Evolutionary conservation across 2,888 invertebrate species (phyloP).

Genomic region (Ormyrus nitidulus): DNA sequence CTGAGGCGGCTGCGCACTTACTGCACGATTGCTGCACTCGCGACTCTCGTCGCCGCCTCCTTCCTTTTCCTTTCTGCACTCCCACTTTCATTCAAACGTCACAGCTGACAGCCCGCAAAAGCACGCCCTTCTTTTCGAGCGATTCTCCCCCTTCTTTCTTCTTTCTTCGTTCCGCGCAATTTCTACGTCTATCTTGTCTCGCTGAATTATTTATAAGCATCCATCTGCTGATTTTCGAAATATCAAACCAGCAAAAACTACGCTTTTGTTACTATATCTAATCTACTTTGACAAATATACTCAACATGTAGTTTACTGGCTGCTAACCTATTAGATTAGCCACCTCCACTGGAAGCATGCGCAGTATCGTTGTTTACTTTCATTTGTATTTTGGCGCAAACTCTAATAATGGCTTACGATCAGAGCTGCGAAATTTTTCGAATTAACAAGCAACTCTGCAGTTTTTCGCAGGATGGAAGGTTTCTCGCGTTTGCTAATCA

Average conservation of each 20-base stretch:
- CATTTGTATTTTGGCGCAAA: constrained; percentile 9
- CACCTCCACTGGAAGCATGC: constrained; percentile 7
- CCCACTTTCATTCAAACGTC: too few relatives aligned
- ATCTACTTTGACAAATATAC: too few relatives aligned
- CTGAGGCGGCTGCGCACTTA: constrained; percentile 36
- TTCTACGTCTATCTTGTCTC: too few relatives aligned
- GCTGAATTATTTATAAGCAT: too few relatives aligned
- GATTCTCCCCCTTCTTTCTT: too few relatives aligned
- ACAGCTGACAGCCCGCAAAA: neutral
- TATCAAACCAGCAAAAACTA: neutral
- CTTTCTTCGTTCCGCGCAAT: too few relatives aligned
- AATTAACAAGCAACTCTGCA: constrained; percentile 64
- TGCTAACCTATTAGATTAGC: too few relatives aligned
- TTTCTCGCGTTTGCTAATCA: constrained; percentile 67
- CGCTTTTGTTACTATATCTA: too few relatives aligned
- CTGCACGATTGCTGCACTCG: neutral
- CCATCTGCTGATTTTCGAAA: neutral
- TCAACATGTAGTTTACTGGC: too few relatives aligned
- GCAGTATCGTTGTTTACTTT: constrained; percentile 6
- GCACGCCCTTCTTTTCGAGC: neutral
- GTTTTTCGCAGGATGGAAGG: constrained; percentile 66
- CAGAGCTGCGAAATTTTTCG: constrained; percentile 59
- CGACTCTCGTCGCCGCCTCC: neutral
- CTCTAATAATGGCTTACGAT: constrained; percentile 40
- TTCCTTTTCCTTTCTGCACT: too few relatives aligned